Evolutionary conservation across 2,113 vertebrate genomes (phyloP).

Genomic region (Parus major): DNA sequence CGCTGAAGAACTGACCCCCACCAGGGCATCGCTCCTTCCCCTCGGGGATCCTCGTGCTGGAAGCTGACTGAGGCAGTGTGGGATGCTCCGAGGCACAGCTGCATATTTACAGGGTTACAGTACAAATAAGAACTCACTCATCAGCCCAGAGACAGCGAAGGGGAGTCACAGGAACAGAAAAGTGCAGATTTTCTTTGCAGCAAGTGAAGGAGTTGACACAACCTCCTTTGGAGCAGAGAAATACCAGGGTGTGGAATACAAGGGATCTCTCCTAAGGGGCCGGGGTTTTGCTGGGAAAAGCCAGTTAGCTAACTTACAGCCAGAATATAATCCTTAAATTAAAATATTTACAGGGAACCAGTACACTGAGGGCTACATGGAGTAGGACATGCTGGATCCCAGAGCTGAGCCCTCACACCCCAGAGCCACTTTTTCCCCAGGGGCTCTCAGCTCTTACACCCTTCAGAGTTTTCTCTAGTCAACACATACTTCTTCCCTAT

Average conservation of each 20-base stretch:
- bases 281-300: not conserved
- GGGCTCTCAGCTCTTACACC: not conserved
- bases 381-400: not conserved
- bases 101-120: constrained; percentile 71
- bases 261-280: not conserved
- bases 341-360: constrained; percentile 47
- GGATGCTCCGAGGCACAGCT: constrained; percentile 67
- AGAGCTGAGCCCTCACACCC: not conserved
- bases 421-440: not conserved
- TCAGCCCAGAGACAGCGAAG: constrained; percentile 15
- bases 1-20: accelerated
- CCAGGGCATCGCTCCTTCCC: not conserved
- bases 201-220: constrained; percentile 12
- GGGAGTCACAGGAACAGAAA: not conserved
- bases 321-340: not conserved
- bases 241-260: not conserved
- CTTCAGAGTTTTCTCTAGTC: not conserved
- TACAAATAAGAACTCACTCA: constrained; percentile 6
- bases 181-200: constrained; percentile 60
- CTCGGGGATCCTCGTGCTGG: not conserved
- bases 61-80: constrained; percentile 30
- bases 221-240: not conserved
- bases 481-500: not conserved
- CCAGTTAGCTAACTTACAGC: constrained; percentile 41
- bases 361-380: not conserved